Evolutionary conservation across 2,888 invertebrate genomes (phyloP), one percentile per base, ranked within the genome.

Genomic region (Copidosoma aretas): DNA sequence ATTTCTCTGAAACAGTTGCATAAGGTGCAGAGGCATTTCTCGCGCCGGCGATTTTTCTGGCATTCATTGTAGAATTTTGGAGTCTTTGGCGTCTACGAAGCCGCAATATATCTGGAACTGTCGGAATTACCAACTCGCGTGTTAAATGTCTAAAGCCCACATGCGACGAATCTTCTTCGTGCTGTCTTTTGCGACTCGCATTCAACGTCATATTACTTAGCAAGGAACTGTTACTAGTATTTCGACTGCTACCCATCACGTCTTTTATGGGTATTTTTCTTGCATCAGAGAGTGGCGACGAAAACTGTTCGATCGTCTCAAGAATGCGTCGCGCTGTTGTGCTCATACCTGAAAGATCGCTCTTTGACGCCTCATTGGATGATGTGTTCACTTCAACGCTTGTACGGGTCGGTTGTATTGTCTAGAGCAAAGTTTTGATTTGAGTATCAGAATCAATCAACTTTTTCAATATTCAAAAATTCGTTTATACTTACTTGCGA

Each of bases 221-320:
- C 74, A 60, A 77, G 80, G 70, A 66, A 72, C 72, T 61, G 56
- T 49, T 24, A 43, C 53, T 41, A 19, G 15, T 39, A 17, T 19
- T 39, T 19, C 46, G 32, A n/a, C 21, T 56, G n/a, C 73, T 64
- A 25, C 75, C 79, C 68, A 80, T 83, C 39, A 81, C 73, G 51
- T 76, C 76, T 56, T 83, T 82, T n/a, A 85, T 75, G 2, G 93
- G 92, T 81, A 94, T 92, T 78, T 91, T 91, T 78, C 89, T 91
- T 1, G 91, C 93, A 81, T 94, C 94, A 56, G 86, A 86, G 61
- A 94, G 84, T 0, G 95, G 93, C 1, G 94, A 92, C 0, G 93
- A 91, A 84, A 92, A 93, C 76, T 91, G 89, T 80, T 95, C 93
- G 65, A 96, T 85, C 8, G 93, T 87, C 76, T 92, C 91, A 77